phyloP scores from a whole-genome alignment of 2,797 vertebrate genomes.

The Typhlichthys eigenmanni region DNA sequence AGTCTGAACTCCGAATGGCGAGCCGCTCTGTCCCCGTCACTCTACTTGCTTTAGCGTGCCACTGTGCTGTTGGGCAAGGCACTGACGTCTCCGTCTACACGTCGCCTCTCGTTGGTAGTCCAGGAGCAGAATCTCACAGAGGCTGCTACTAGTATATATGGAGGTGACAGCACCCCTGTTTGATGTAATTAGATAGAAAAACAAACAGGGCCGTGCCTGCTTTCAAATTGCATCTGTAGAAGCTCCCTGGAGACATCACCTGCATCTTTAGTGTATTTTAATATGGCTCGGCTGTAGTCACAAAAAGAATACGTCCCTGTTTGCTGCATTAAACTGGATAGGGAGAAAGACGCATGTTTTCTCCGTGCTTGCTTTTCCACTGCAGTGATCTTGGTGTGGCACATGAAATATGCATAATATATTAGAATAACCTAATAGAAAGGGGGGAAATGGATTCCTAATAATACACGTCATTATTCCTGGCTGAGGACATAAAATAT shows the following conservation, averaged over 20 bases:
- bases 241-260: constrained; percentile 54
- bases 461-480: constrained; percentile 68
- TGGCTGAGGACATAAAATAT: constrained; percentile 66
- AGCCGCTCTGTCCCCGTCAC: constrained; percentile 19
- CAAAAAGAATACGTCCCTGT: constrained; percentile 20
- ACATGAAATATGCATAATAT: constrained; percentile 57
- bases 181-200: constrained; percentile 71
- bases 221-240: constrained; percentile 64
- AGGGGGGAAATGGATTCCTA: constrained; percentile 47
- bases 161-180: constrained; percentile 46
- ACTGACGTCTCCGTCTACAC: constrained; percentile 46
- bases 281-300: constrained; percentile 25
- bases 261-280: constrained; percentile 46
- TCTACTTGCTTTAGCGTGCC: constrained; percentile 26
- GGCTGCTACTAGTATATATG: constrained; percentile 60
- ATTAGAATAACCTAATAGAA: constrained; percentile 53
- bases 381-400: constrained; percentile 26
- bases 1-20: constrained; percentile 23
- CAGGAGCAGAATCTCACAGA: constrained; percentile 45
- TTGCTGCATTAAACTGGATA: constrained; percentile 7
- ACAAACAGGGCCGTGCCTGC: constrained; percentile 47
- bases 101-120: constrained; percentile 49
- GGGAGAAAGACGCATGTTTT: not conserved
- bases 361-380: constrained; percentile 13
- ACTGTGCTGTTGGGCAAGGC: constrained; percentile 42